A percentile compares a stretch with the other conserved stretches of the same genome.
Evolutionary conservation across 2,113 vertebrate genomes (phyloP).

Genomic region (Mus pahari): DNA sequence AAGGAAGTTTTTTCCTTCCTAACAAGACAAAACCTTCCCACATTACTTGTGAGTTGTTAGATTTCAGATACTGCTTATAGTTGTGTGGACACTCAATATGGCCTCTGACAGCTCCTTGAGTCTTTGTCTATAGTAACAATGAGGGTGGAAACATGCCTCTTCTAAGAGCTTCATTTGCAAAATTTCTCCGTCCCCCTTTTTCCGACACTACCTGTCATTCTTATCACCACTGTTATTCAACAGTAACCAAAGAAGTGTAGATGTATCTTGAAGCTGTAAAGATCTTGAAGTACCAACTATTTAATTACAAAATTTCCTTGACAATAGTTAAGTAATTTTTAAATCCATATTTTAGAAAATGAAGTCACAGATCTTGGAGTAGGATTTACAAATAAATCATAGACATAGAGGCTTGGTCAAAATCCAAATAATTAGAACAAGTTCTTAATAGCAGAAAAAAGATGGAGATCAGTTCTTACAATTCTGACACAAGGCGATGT

Average conservation of each 20-base stretch:
- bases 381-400: neutral
- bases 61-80: neutral
- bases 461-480: constrained; percentile 44
- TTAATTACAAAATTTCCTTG: neutral
- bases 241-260: neutral
- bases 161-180: neutral
- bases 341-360: neutral
- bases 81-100: neutral
- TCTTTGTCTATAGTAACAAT: neutral
- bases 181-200: neutral
- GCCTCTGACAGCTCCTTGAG: neutral
- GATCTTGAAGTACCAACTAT: neutral
- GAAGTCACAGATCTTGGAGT: neutral
- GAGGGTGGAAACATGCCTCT: neutral
- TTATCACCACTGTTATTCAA: neutral
- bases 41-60: neutral
- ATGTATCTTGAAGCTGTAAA: neutral
- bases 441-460: neutral
- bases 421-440: neutral
- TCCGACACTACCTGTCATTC: neutral
- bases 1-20: neutral
- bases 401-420: neutral
- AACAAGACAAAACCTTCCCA: neutral
- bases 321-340: neutral
- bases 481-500: constrained; percentile 51